These are phyloP conservation scores for Sebastes wilsoni DNA, from an alignment of 2,797 vertebrate species.

Conservation along the genomic window DNA sequence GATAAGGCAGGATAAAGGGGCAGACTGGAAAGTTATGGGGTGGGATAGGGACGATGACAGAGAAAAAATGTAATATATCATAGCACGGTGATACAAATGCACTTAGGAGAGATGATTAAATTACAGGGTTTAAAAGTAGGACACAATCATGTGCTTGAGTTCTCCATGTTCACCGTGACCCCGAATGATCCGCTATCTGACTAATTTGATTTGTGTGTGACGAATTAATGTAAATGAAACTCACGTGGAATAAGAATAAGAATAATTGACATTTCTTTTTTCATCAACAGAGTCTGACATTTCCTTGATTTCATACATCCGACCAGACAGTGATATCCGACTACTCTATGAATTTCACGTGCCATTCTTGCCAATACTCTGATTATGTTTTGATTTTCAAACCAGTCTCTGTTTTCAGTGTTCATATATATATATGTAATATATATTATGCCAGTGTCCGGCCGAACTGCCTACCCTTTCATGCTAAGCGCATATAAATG, in stretches of 20 bases:
- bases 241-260: not conserved
- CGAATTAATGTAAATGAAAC: not conserved
- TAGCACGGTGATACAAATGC: slow-evolving; percentile 6
- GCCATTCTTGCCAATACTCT: not conserved
- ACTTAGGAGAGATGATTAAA: slow-evolving; percentile 22
- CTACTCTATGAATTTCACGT: not conserved
- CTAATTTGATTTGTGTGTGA: not conserved
- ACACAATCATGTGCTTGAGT: not conserved
- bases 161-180: not conserved
- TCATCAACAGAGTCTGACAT: slow-evolving; percentile 2
- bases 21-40: slow-evolving; percentile 3
- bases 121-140: slow-evolving; percentile 13
- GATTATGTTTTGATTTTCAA: slow-evolving; percentile 34
- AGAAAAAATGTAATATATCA: slow-evolving; percentile 19
- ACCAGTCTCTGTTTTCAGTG: slow-evolving; percentile 11
- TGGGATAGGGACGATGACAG: not conserved
- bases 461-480: slow-evolving; percentile 53
- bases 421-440: not conserved
- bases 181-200: not conserved
- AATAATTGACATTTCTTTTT: slow-evolving; percentile 6
- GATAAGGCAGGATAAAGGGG: slow-evolving; percentile 33
- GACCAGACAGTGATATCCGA: not conserved
- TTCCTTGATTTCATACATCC: not conserved
- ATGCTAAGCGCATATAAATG: slow-evolving; percentile 66
- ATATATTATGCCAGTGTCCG: slow-evolving; percentile 2